These are phyloP conservation scores for Drosophila asahinai DNA, from an alignment of 1,140 invertebrate genomes.

Conservation along the genomic window DNA sequence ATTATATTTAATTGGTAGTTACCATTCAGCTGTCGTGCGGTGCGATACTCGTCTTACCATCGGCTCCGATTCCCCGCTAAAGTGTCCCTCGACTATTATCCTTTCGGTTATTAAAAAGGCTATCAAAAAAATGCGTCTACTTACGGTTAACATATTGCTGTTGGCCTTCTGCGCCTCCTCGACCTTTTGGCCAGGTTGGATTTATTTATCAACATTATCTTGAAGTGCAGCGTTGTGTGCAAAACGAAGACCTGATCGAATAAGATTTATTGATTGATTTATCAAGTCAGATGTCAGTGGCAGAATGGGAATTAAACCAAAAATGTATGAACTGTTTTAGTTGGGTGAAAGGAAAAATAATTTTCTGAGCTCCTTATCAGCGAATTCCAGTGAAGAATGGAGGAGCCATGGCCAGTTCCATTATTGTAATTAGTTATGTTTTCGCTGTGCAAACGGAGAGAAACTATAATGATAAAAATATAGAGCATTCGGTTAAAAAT, in stretches of 20 bases:
- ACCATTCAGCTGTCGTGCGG: constrained; percentile 59
- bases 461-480: constrained; percentile 1
- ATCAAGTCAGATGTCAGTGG: constrained; percentile 12
- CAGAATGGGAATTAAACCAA: background rate
- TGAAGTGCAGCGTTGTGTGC: background rate
- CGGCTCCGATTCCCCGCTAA: constrained; percentile 5
- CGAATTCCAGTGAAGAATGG: constrained; percentile 31
- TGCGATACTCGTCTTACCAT: constrained; percentile 51
- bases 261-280: constrained; percentile 31
- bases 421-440: constrained; percentile 75
- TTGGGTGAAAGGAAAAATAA: constrained; percentile 16
- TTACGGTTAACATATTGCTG: constrained; percentile 34
- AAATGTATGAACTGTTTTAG: constrained; percentile 18
- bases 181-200: constrained; percentile 58
- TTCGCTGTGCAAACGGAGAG: background rate
- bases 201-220: constrained; percentile 11
- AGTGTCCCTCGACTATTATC: constrained; percentile 14
- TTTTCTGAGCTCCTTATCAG: constrained; percentile 46
- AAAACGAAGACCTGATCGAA: background rate
- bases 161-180: constrained; percentile 41
- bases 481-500: no score
- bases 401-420: constrained; percentile 52
- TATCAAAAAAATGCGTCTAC: constrained; percentile 37
- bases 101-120: constrained; percentile 23
- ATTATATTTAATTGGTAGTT: constrained; percentile 83